Conservation (phyloP, 1,140 invertebrate genomes). For the Brachionus asplanchnoidis region DNA sequence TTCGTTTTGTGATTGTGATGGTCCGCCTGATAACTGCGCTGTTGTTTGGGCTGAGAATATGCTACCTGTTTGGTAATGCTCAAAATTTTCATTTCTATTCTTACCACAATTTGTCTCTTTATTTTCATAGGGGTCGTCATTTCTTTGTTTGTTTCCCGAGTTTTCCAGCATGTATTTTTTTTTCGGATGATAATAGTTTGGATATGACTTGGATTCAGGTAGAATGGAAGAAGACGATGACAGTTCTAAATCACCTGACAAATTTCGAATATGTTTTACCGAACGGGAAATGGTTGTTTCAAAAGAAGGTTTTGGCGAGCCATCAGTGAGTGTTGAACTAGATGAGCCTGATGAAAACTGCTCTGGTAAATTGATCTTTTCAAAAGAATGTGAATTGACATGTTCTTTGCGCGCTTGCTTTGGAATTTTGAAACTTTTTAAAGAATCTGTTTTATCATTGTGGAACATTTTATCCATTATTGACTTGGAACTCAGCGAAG, state of each 20-base stretch:
- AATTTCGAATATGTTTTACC: not conserved
- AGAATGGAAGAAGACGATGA: not conserved
- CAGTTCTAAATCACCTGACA: not conserved
- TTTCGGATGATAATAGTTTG: conserved; percentile 40
- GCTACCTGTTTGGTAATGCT: not conserved
- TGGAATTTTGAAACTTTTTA: conserved; percentile 33
- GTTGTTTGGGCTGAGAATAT: not conserved
- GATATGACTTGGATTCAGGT: not conserved
- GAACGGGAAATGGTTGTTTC: not conserved
- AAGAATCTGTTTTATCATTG: not conserved
- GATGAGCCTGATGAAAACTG: not conserved
- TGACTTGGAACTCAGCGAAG: not conserved
- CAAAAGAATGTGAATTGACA: not conserved
- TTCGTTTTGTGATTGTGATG: not conserved
- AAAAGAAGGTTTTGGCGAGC: not conserved
- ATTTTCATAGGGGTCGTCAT: not conserved
- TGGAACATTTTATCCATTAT: conserved; percentile 3
- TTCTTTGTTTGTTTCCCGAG: not conserved
- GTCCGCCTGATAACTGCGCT: not conserved
- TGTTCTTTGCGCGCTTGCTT: not conserved
- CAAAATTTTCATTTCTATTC: not conserved
- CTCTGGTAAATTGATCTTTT: not conserved
- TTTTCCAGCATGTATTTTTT: conserved; percentile 40
- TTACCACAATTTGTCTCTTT: not conserved
- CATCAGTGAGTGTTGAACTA: not conserved